phyloP scores from a whole-genome alignment of 2,113 vertebrate genomes.

The Solea solea region DNA sequence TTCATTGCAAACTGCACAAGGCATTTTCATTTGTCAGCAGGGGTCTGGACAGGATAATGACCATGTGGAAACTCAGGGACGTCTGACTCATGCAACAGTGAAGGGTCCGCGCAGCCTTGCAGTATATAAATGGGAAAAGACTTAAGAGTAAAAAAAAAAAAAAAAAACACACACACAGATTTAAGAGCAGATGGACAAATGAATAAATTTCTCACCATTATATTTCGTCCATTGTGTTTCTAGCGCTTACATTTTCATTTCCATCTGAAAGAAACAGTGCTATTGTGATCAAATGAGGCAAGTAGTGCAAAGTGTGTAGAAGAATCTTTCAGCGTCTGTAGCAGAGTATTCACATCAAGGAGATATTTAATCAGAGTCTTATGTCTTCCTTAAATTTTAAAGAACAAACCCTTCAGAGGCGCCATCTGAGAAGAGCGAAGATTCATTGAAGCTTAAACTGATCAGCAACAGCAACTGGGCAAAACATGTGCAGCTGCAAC shows the following conservation, averaged over 20 bases:
- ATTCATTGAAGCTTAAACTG: background rate
- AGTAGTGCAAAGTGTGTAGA: no score
- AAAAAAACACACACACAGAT: background rate
- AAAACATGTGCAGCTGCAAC: conserved; percentile 4
- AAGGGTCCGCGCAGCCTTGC: conserved; percentile 29
- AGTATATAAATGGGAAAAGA: conserved; percentile 1
- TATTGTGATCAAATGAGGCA: no score
- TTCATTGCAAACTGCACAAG: conserved; percentile 44
- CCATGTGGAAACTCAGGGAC: conserved; percentile 43
- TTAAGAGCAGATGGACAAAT: conserved; percentile 20
- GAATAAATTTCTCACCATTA: conserved; percentile 1
- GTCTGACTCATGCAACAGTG: conserved; percentile 44
- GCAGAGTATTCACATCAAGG: background rate
- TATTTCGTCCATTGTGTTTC: no score
- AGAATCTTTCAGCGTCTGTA: no score
- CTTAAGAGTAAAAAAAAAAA: background rate
- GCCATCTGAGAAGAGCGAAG: background rate
- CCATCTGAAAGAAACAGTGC: background rate
- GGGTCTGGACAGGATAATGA: conserved; percentile 49
- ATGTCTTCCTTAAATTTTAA: background rate
- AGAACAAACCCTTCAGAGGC: background rate
- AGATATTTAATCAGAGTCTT: background rate
- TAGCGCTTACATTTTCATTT: background rate
- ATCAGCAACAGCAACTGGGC: background rate
- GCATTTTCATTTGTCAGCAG: conserved; percentile 53